Evolutionary conservation across 2,888 invertebrate species (phyloP), one percentile per base, ranked within the genome.

Genomic region (Hybos culiciformis): DNA sequence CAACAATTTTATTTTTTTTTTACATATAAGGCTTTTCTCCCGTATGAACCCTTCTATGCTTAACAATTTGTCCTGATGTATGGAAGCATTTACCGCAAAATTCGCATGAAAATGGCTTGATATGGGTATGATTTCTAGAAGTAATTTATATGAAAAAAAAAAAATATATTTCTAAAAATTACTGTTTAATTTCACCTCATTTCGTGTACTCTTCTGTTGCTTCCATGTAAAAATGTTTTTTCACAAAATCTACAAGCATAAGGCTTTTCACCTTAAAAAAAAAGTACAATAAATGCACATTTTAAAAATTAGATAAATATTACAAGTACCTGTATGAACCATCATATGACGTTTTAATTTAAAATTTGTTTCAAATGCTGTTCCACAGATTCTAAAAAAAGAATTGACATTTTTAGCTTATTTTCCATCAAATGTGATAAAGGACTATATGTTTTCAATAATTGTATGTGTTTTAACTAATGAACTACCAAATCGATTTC

Each of bases 311-410:
- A n/a, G n/a, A n/a, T n/a, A n/a, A n/a, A n/a, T n/a, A n/a, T n/a
- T n/a, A n/a, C n/a, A n/a, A n/a, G n/a, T n/a, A 0, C 63, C 63
- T 5, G 60, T 62, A 43, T 62, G 63, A n/a, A 58, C 60, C 42
- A 62, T 45, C 12, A 52, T 49, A 19, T 62, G 62, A 0, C 61
- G 56, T 31, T 38, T 56, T 4, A 62, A 47, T 36, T 36, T 36
- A n/a, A 19, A 36, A 36, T 36, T 36, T 7, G 36, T 36, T 36
- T 36, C 36, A 36, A 36, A 36, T 5, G 36, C 36, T 3, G 36
- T 14, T 3, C 36, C 36, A 36, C 36, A 36, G 14, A 36, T 19
- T 20, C 36, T 36, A 20, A 9, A 19, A 17, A n/a, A n/a, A n/a
- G n/a, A n/a, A n/a, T n/a, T n/a, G n/a, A n/a, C n/a, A n/a, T n/a